Percentiles rank a stretch among this genome's conserved stretches.
Evolutionary conservation across 2,888 invertebrate species (phyloP).

Genomic region (Muscina levida): DNA sequence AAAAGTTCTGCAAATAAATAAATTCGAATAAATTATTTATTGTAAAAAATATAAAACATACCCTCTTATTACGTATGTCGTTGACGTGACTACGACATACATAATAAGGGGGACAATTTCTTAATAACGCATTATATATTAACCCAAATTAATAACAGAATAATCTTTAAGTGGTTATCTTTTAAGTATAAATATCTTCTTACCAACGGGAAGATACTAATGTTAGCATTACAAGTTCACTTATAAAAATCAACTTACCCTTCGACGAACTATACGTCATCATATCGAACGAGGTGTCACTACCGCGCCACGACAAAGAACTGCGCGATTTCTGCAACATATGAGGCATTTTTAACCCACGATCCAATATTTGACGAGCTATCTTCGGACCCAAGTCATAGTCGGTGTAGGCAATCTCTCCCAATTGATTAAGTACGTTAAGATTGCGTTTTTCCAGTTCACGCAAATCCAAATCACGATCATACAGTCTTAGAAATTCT

Average conservation of each 20-base stretch:
- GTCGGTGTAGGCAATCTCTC: conserved; percentile 80
- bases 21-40: no score
- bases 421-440: conserved; percentile 81
- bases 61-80: no score
- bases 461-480: conserved; percentile 81
- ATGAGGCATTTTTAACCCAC: conserved; percentile 77
- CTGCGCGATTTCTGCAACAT: conserved; percentile 72
- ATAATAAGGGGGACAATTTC: no score
- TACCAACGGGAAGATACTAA: no score
- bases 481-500: conserved; percentile 72
- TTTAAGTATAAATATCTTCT: no score
- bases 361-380: conserved; percentile 73
- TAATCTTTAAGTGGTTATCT: no score
- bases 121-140: no score
- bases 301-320: conserved; percentile 74
- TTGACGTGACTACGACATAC: no score
- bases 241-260: conserved; percentile 65
- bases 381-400: conserved; percentile 74
- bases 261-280: conserved; percentile 69
- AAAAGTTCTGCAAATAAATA: conserved; percentile 59
- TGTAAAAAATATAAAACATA: no score
- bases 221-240: no score
- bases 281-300: conserved; percentile 70
- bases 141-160: no score
- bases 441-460: conserved; percentile 83